Conservation (phyloP, 2,113 vertebrate genomes). For the Willisornis vidua region DNA sequence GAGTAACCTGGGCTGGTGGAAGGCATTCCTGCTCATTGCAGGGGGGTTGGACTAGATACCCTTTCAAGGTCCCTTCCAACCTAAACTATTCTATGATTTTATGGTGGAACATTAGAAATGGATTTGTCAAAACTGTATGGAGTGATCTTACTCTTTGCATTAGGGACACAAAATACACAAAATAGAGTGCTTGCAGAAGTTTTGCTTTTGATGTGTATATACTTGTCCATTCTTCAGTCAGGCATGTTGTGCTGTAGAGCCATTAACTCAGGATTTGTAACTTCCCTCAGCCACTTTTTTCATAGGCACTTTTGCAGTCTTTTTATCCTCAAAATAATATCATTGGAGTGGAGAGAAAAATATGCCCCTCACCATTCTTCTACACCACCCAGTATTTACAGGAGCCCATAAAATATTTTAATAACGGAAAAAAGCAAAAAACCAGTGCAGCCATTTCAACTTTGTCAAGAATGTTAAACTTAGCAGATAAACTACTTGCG, state of each 20-base stretch:
- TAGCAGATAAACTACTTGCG: neutral
- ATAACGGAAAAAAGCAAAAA: neutral
- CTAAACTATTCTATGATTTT: neutral
- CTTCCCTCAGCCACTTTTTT: neutral
- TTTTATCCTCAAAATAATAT: neutral
- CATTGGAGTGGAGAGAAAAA: neutral
- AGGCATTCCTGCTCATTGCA: neutral
- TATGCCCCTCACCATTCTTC: neutral
- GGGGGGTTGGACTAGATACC: neutral
- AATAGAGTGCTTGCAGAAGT: neutral
- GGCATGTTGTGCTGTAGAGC: neutral
- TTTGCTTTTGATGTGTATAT: neutral
- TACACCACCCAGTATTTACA: neutral
- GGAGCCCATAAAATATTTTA: neutral
- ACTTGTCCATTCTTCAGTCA: neutral
- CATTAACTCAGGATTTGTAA: neutral
- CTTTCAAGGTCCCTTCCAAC: neutral
- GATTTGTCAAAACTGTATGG: neutral
- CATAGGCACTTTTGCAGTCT: neutral
- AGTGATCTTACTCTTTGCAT: neutral
- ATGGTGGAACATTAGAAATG: neutral
- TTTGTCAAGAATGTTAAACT: neutral
- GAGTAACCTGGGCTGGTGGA: accelerated
- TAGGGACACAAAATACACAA: neutral
- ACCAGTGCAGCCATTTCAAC: neutral